A percentile compares a stretch with the other conserved stretches of the same genome.
Conservation (phyloP, 2,888 invertebrate genomes). For the Leucophora obtusa region DNA sequence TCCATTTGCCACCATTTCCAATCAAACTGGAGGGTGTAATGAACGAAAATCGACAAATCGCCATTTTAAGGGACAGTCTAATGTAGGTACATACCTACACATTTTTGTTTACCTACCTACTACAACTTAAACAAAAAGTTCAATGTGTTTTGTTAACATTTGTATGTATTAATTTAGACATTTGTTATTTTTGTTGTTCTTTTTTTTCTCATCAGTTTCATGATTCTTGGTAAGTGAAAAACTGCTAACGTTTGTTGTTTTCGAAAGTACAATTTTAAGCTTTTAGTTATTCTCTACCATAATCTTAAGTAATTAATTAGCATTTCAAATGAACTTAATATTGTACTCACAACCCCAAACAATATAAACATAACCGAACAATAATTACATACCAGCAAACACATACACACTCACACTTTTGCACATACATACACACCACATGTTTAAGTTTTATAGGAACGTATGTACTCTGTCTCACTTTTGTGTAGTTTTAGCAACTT, state of each 20-base stretch:
- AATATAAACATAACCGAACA: background rate
- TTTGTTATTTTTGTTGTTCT: conserved; percentile 8
- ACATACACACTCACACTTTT: background rate
- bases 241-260: background rate
- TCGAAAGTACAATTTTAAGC: background rate
- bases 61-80: too few relatives aligned
- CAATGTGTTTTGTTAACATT: background rate
- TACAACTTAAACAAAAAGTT: background rate
- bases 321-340: conserved; percentile 41
- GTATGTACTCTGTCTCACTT: background rate
- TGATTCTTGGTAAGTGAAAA: conserved; percentile 23
- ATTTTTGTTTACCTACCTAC: background rate
- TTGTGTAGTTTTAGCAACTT: conserved; percentile 17
- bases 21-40: too few relatives aligned
- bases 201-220: background rate
- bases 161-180: conserved; percentile 14
- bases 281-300: conserved; percentile 15
- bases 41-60: too few relatives aligned
- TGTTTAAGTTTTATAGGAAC: background rate
- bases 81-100: too few relatives aligned
- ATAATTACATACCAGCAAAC: background rate
- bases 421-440: background rate
- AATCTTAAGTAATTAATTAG: conserved; percentile 51
- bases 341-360: background rate
- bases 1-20: too few relatives aligned